Evolutionary conservation across 1,140 invertebrate species (phyloP).

Genomic region (Brachionus calyciflorus): DNA sequence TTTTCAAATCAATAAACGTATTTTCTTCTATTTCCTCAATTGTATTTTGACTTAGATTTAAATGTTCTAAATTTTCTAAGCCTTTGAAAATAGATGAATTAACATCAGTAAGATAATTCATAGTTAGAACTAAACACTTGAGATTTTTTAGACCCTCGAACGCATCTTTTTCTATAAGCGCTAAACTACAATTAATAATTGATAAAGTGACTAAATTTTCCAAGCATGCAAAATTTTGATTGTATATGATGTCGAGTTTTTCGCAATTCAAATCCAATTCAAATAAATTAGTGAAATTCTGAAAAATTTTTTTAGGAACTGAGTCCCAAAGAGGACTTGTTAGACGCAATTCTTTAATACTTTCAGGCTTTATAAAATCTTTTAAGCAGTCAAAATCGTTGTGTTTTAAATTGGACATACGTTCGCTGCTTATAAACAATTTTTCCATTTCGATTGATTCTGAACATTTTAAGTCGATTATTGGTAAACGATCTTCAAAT

Average conservation of each 20-base stretch:
- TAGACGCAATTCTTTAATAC: not conserved
- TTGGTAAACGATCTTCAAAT: not conserved
- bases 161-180: not conserved
- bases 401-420: not conserved
- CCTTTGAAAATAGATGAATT: not conserved
- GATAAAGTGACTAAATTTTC: not conserved
- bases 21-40: not conserved
- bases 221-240: slow-evolving; percentile 3
- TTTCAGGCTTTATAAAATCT: not conserved
- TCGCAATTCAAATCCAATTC: slow-evolving; percentile 11
- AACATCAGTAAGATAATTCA: slow-evolving; percentile 1
- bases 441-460: not conserved
- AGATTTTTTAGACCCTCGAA: slow-evolving; percentile 14
- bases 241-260: not conserved
- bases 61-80: slow-evolving; percentile 7
- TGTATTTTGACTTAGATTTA: slow-evolving; percentile 5
- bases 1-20: not conserved
- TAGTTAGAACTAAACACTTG: not conserved
- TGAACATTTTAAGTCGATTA: slow-evolving; percentile 1
- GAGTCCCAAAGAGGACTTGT: not conserved
- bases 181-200: slow-evolving; percentile 9
- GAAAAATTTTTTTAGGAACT: not conserved
- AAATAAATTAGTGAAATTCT: not conserved
- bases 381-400: not conserved
- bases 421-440: not conserved